phyloP scores from a whole-genome alignment of 2,113 vertebrate genomes.

The Gallinago paraguaiae region DNA sequence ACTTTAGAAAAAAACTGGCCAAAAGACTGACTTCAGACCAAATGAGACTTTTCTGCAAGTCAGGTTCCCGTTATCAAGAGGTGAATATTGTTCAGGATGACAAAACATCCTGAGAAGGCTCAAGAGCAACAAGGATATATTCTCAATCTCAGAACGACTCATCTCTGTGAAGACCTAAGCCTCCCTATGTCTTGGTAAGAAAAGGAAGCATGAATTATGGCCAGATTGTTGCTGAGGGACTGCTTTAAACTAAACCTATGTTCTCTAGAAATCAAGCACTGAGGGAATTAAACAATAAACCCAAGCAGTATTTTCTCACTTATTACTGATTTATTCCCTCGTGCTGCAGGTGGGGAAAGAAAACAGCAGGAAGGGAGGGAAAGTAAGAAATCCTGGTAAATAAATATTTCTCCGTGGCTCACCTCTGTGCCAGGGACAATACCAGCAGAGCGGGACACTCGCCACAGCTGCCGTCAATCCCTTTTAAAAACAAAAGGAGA shows the following conservation, averaged over 20 bases:
- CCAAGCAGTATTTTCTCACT: conserved; percentile 42
- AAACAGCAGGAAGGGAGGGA: background rate
- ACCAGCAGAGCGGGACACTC: background rate
- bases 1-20: background rate
- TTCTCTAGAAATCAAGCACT: conserved; percentile 32
- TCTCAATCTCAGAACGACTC: background rate
- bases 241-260: conserved; percentile 51
- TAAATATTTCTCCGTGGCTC: background rate
- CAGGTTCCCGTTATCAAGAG: background rate
- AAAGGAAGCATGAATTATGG: conserved; percentile 12
- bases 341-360: background rate
- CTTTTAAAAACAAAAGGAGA: background rate
- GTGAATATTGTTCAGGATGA: background rate
- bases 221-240: conserved; percentile 13
- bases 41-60: background rate
- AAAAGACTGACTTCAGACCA: background rate
- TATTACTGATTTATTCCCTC: conserved; percentile 17
- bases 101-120: background rate
- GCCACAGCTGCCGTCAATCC: rapidly evolving
- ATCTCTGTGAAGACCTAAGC: background rate
- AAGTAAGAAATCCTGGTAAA: background rate
- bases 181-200: background rate
- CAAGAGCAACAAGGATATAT: background rate
- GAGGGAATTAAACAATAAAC: conserved; percentile 56
- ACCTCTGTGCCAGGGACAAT: rapidly evolving